Conservation (phyloP, 2,888 invertebrate species). For the Zygothrica quintamaculata region DNA sequence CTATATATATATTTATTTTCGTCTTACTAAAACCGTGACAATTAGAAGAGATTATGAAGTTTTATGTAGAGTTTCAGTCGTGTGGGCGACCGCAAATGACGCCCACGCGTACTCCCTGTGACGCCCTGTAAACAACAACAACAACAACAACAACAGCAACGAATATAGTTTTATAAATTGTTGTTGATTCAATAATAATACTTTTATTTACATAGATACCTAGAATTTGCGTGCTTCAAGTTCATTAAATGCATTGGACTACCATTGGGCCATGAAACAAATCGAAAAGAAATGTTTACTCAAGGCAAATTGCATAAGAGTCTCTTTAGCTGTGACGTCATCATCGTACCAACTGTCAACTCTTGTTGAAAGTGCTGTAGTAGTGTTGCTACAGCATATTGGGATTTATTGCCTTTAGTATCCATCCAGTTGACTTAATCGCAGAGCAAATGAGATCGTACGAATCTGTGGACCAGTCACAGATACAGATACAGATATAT, state of each 20-base stretch:
- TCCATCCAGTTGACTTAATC: constrained; percentile 30
- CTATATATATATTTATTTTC: constrained; percentile 70
- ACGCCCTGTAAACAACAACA: constrained; percentile 25
- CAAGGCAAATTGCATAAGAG: constrained; percentile 62
- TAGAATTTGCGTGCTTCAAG: constrained; percentile 55
- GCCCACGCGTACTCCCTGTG: constrained; percentile 2
- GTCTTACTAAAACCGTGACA: constrained; percentile 69
- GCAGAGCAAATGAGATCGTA: constrained; percentile 52
- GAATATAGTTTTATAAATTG: constrained; percentile 1
- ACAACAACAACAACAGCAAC: too few relatives aligned
- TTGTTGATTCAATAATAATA: constrained; percentile 69
- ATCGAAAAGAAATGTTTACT: constrained; percentile 24
- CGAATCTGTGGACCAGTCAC: too few relatives aligned
- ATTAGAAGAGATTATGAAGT: constrained; percentile 74
- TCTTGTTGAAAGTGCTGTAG: constrained; percentile 24
- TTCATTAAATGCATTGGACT: constrained; percentile 64
- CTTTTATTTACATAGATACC: too few relatives aligned
- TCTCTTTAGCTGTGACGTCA: constrained; percentile 59
- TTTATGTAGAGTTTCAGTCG: constrained; percentile 49
- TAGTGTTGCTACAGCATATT: constrained; percentile 47
- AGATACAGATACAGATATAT: constrained; percentile 12
- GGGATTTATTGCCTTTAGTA: constrained; percentile 55
- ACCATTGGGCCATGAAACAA: constrained; percentile 52
- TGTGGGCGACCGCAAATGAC: constrained; percentile 74
- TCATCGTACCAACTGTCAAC: constrained; percentile 46